Percentiles rank a stretch among this genome's conserved stretches.
Evolutionary conservation across 1,140 invertebrate species (phyloP).

Genomic region (Paralvinella palmiformis): DNA sequence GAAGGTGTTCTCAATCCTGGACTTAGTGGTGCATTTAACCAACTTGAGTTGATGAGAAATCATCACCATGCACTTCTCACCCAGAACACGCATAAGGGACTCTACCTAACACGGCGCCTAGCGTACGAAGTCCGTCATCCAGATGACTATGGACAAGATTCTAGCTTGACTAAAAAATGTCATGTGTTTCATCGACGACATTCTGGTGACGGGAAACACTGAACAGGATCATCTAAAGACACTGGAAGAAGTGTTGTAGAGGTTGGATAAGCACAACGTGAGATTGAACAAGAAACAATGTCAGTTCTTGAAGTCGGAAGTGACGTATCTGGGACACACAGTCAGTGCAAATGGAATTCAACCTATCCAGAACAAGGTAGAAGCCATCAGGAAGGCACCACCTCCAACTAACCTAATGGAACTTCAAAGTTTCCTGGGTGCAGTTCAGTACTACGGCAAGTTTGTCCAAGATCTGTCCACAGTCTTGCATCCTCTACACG

Average conservation of each 20-base stretch:
- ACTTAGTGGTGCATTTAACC: too few species aligned
- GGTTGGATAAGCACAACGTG: conserved; percentile 4
- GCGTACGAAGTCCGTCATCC: too few species aligned
- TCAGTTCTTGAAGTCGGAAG: background rate
- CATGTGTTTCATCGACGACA: too few species aligned
- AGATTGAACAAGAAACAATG: background rate
- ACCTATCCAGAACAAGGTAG: too few species aligned
- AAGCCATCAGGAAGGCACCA: too few species aligned
- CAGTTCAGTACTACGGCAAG: background rate
- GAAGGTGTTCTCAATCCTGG: too few species aligned
- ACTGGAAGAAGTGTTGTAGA: conserved; percentile 3
- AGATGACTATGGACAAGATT: too few species aligned
- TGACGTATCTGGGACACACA: background rate
- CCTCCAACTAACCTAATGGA: background rate
- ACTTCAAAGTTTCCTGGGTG: background rate
- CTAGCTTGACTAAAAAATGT: too few species aligned
- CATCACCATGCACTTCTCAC: too few species aligned
- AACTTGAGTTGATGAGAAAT: too few species aligned
- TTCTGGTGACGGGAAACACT: conserved; percentile 7
- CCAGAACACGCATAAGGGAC: too few species aligned
- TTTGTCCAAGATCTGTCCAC: background rate
- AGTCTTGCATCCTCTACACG: background rate
- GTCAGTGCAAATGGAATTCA: conserved; percentile 2
- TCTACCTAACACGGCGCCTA: too few species aligned
- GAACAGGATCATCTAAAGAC: background rate